Evolutionary conservation across 2,888 invertebrate genomes (phyloP).

Genomic region (Pollenia angustigena): DNA sequence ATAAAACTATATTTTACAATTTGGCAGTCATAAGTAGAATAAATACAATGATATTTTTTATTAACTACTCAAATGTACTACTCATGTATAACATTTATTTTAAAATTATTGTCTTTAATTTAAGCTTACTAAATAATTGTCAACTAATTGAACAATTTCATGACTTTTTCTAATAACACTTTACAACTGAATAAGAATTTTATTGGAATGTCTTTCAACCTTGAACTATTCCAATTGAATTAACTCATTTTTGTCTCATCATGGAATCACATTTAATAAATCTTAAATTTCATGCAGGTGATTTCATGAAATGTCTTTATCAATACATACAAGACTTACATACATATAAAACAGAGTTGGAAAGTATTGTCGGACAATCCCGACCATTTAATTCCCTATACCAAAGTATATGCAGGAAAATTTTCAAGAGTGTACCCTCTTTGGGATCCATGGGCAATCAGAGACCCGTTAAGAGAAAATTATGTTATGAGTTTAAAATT

Average conservation of each 20-base stretch:
- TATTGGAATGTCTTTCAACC: not conserved
- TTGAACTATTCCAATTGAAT: not conserved
- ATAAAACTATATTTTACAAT: too few relatives aligned
- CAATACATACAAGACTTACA: too few relatives aligned
- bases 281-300: not conserved
- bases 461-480: too few relatives aligned
- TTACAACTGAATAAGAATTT: constrained; percentile 2
- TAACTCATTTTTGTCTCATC: not conserved
- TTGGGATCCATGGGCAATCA: too few relatives aligned
- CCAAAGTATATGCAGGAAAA: too few relatives aligned
- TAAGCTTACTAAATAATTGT: not conserved
- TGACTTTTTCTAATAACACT: not conserved
- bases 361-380: too few relatives aligned
- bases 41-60: too few relatives aligned
- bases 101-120: not conserved
- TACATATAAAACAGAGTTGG: too few relatives aligned
- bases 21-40: too few relatives aligned
- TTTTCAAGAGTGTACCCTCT: too few relatives aligned
- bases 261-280: not conserved
- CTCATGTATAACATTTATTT: not conserved
- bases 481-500: too few relatives aligned
- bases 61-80: not conserved
- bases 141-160: not conserved
- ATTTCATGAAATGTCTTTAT: not conserved
- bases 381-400: too few relatives aligned